Evolutionary conservation across 2,797 vertebrate species (phyloP).

Genomic region (Notamacropus eugenii): DNA sequence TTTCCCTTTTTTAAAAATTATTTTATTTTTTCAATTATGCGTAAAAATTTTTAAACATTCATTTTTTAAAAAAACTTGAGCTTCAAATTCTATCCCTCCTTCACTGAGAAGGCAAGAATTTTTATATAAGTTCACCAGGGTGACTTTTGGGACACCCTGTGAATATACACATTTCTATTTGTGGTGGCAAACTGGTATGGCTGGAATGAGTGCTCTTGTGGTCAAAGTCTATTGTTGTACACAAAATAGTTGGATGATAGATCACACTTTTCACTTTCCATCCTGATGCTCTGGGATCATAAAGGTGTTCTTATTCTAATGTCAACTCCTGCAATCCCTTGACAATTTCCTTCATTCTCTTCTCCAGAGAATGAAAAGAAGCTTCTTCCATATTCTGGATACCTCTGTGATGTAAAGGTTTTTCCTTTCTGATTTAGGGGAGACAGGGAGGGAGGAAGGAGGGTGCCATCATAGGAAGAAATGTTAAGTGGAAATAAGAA

Average conservation of each 20-base stretch:
- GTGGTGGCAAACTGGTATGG: background rate
- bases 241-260: background rate
- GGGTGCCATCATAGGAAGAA: background rate
- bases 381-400: background rate
- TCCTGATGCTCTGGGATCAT: background rate
- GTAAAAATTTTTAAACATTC: background rate
- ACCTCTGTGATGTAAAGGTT: background rate
- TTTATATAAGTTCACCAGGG: background rate
- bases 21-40: background rate
- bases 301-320: background rate
- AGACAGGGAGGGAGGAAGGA: background rate
- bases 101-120: background rate
- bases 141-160: background rate
- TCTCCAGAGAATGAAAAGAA: background rate
- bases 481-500: conserved; percentile 41
- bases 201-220: background rate
- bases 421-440: conserved; percentile 5
- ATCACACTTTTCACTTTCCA: background rate
- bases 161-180: background rate
- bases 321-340: background rate
- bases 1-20: background rate
- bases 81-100: background rate
- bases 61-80: background rate
- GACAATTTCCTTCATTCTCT: background rate
- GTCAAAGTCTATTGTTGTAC: background rate